phyloP scores from a whole-genome alignment of 37 sponge, comb jelly and placozoan genomes.

The Spongia lamella region DNA sequence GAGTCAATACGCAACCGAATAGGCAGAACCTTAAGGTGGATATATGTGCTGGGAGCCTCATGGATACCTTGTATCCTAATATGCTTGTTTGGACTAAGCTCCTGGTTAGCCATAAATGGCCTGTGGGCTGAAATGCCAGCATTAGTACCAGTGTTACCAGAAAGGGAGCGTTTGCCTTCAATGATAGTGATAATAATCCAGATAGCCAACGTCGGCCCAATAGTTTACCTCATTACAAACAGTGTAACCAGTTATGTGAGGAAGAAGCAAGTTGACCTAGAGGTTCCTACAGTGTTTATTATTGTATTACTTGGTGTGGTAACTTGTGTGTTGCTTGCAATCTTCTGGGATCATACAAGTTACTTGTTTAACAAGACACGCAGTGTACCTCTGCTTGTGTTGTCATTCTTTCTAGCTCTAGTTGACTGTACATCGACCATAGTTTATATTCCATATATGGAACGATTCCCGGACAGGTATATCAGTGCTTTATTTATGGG shows the following conservation, averaged over 20 bases:
- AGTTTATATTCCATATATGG: conserved; percentile 90
- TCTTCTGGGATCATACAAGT: conserved; percentile 59
- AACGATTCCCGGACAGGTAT: conserved; percentile 73
- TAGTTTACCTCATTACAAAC: conserved; percentile 43
- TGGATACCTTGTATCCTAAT: conserved; percentile 55
- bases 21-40: background rate
- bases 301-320: conserved; percentile 59
- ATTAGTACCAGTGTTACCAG: conserved; percentile 59
- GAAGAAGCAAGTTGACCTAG: conserved; percentile 32
- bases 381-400: conserved; percentile 71
- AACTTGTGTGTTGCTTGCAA: conserved; percentile 55
- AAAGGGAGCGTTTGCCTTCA: conserved; percentile 64
- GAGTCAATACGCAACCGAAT: background rate
- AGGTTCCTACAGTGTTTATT: conserved; percentile 33
- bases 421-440: conserved; percentile 93
- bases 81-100: conserved; percentile 84
- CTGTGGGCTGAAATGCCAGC: conserved; percentile 88
- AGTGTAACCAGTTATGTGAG: background rate
- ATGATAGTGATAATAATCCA: conserved; percentile 73
- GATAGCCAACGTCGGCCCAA: conserved; percentile 86
- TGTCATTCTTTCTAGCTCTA: conserved; percentile 76
- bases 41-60: background rate
- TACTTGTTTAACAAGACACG: conserved; percentile 34
- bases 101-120: conserved; percentile 95
- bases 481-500: conserved; percentile 92